Conservation (phyloP, 1,140 invertebrate genomes). For the Scaptomyza pallida region DNA sequence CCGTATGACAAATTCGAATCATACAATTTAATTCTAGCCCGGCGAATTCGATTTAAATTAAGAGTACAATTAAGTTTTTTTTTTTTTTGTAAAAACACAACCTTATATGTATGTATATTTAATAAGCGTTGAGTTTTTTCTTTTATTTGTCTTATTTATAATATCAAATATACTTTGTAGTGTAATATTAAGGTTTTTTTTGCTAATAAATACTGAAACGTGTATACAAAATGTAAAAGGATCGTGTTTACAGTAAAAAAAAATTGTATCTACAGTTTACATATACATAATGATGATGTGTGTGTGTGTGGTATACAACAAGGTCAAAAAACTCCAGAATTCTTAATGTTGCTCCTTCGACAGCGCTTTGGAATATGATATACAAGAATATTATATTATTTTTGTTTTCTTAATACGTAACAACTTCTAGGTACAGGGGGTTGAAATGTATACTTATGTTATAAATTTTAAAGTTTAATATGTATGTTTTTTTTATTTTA, state of each 20-base stretch:
- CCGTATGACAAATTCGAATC: constrained; percentile 26
- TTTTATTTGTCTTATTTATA: constrained; percentile 75
- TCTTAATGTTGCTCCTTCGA: constrained; percentile 39
- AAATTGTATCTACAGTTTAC: constrained; percentile 65
- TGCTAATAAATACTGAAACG: constrained; percentile 78
- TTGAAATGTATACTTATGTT: constrained; percentile 49
- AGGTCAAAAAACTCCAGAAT: constrained; percentile 46
- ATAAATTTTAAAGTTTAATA: constrained; percentile 41
- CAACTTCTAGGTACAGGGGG: constrained; percentile 75
- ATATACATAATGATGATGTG: constrained; percentile 59
- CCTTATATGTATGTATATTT: constrained; percentile 64
- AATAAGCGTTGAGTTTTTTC: constrained; percentile 78
- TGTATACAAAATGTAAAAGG: constrained; percentile 72
- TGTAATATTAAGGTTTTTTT: constrained; percentile 60
- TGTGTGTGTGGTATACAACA: constrained; percentile 57
- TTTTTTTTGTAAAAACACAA: constrained; percentile 72
- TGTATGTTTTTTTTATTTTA: constrained; percentile 4
- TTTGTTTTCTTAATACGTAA: constrained; percentile 64
- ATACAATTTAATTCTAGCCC: not conserved
- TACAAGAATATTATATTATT: constrained; percentile 43
- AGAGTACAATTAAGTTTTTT: constrained; percentile 1
- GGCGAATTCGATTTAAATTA: constrained; percentile 11
- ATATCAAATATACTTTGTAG: constrained; percentile 62
- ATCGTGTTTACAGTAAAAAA: constrained; percentile 46
- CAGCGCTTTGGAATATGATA: constrained; percentile 48